Percentiles rank a stretch among this genome's conserved stretches.
phyloP scores from a whole-genome alignment of 1,140 invertebrate genomes.

The Amyelois transitella region DNA sequence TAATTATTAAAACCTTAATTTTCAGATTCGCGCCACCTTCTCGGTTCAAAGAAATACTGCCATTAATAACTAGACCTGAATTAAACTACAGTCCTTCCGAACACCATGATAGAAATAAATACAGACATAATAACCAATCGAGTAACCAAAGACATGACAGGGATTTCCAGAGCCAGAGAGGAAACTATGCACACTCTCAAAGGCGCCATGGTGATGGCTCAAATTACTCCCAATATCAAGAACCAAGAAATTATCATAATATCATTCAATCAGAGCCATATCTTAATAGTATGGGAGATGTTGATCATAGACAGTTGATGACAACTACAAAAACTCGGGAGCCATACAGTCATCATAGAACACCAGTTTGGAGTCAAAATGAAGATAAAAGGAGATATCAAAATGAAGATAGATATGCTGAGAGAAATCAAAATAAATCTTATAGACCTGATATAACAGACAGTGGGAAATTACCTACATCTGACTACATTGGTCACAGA shows the following conservation, averaged over 20 bases:
- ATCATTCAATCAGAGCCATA: conserved; percentile 18
- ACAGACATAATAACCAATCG: conserved; percentile 11
- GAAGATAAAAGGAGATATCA: conserved; percentile 20
- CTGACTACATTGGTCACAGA: conserved; percentile 49
- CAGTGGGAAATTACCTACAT: conserved; percentile 23
- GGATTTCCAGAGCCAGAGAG: not conserved
- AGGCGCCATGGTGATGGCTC: not conserved
- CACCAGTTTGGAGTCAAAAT: conserved; percentile 28
- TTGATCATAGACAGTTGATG: conserved; percentile 40
- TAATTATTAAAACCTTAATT: conserved; percentile 4
- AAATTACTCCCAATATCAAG: conserved; percentile 13
- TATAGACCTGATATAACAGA: conserved; percentile 19
- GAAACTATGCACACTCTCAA: not conserved
- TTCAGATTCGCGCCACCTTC: conserved; percentile 50
- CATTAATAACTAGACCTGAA: conserved; percentile 16
- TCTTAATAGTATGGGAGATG: conserved; percentile 53
- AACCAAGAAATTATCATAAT: conserved; percentile 25
- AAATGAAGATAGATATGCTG: no score
- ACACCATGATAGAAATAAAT: conserved; percentile 33
- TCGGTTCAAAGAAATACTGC: conserved; percentile 21
- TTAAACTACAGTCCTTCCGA: conserved; percentile 20
- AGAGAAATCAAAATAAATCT: conserved; percentile 20
- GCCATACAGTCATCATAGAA: conserved; percentile 8
- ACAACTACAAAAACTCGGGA: conserved; percentile 3
- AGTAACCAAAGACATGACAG: not conserved